Evolutionary conservation across 2,888 invertebrate species (phyloP).

Genomic region (Diaperis boleti): DNA sequence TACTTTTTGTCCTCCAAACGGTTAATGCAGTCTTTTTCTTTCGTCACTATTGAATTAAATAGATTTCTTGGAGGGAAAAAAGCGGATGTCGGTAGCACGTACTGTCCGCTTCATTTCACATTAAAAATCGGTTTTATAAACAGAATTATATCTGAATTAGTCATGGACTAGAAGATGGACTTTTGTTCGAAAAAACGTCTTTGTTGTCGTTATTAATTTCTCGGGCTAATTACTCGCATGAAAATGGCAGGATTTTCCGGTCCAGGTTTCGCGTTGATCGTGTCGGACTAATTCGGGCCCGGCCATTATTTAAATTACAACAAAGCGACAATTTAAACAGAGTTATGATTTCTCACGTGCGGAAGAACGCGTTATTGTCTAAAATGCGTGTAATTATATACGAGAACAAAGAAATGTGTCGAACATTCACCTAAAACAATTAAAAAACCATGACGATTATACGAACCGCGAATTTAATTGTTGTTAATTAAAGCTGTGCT

Average conservation of each 20-base stretch:
- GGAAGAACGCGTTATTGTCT: conserved; percentile 34
- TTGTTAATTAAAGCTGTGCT: not conserved
- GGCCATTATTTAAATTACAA: conserved; percentile 34
- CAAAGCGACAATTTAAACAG: conserved; percentile 38
- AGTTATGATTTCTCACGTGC: conserved; percentile 40
- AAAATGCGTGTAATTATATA: conserved; percentile 51
- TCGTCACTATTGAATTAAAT: conserved; percentile 45
- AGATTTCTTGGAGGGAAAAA: conserved; percentile 41
- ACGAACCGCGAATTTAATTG: not conserved
- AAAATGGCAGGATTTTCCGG: conserved; percentile 6
- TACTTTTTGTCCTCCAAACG: conserved; percentile 52
- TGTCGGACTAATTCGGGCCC: conserved; percentile 18
- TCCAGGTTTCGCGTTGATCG: not conserved
- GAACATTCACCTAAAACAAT: conserved; percentile 46
- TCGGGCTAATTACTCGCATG: conserved; percentile 12
- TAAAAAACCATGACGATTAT: conserved; percentile 45
- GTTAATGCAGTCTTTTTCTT: conserved; percentile 51
- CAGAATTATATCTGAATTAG: conserved; percentile 57
- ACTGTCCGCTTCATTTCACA: conserved; percentile 56
- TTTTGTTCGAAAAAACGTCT: conserved; percentile 1
- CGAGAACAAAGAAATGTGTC: conserved; percentile 52
- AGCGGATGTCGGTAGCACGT: conserved; percentile 53
- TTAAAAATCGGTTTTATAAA: conserved; percentile 58
- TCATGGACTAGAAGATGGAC: conserved; percentile 53
- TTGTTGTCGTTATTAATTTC: conserved; percentile 14